Percentiles rank a stretch among this genome's conserved stretches.
Evolutionary conservation across 2,888 invertebrate genomes (phyloP).

Genomic region (Hydraecia micacea): DNA sequence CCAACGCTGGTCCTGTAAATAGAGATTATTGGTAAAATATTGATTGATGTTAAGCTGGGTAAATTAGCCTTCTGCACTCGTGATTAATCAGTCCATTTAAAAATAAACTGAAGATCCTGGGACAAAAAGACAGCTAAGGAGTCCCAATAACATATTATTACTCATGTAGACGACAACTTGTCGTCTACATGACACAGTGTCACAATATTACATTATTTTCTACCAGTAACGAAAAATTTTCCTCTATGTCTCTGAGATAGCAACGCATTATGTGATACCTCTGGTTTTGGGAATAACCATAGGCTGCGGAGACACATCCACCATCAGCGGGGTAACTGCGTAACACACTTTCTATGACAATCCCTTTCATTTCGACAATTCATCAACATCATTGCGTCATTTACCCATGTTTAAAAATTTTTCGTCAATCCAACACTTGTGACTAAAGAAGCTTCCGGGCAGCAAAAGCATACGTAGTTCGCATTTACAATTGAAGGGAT

Average conservation of each 20-base stretch:
- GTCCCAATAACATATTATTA: background rate
- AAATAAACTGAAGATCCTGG: background rate
- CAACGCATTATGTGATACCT: background rate
- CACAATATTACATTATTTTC: background rate
- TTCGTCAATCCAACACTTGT: background rate
- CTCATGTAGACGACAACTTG: no score
- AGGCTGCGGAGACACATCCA: background rate
- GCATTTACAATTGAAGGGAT: no score
- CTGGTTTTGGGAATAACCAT: background rate
- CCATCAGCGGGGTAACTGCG: background rate
- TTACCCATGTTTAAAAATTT: background rate
- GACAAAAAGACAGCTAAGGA: no score
- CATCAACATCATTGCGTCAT: background rate
- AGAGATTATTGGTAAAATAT: background rate
- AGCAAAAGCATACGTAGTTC: background rate
- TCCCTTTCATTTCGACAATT: background rate
- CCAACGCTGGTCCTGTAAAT: constrained; percentile 82
- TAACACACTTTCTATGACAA: background rate
- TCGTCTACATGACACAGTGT: no score
- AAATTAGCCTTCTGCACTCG: background rate
- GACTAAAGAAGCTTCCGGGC: background rate
- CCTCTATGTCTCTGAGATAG: background rate
- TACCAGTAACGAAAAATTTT: background rate
- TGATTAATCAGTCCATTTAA: background rate
- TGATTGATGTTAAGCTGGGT: no score